These are phyloP conservation scores for Reinhardtius hippoglossoides DNA, from an alignment of 2,113 vertebrate species.

Conservation along the genomic window DNA sequence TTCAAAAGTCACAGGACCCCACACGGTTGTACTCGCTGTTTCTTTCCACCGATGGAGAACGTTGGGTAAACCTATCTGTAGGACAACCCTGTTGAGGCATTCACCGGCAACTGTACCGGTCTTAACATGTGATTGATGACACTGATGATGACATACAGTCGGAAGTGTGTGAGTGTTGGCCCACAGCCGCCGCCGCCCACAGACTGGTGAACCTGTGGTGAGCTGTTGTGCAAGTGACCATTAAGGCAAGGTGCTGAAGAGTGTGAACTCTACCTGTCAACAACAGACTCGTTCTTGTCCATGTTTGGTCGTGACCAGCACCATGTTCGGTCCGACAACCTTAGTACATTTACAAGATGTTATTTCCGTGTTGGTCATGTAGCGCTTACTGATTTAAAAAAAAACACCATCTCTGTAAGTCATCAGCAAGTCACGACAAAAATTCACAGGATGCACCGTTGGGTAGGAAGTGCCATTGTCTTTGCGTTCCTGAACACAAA, in stretches of 20 bases:
- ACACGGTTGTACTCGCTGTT: neutral
- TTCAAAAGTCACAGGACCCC: slow-evolving; percentile 13
- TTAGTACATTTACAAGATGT: neutral
- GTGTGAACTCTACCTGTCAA: slow-evolving; percentile 24
- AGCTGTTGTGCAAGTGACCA: slow-evolving; percentile 2
- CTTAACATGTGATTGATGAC: slow-evolving; percentile 25
- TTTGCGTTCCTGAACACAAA: slow-evolving; percentile 29
- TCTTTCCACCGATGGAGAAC: slow-evolving; percentile 24
- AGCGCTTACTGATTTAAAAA: neutral
- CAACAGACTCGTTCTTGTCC: neutral
- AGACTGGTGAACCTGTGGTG: neutral
- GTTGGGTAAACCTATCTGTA: slow-evolving; percentile 26
- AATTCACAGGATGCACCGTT: slow-evolving; percentile 1
- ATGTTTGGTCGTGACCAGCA: slow-evolving; percentile 7
- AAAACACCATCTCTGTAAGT: neutral
- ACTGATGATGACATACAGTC: slow-evolving; percentile 23
- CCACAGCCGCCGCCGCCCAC: slow-evolving; percentile 19
- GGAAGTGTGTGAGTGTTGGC: slow-evolving; percentile 32
- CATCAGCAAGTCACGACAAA: neutral
- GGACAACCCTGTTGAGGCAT: slow-evolving; percentile 8
- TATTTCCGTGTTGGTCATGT: no score
- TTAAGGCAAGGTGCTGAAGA: neutral
- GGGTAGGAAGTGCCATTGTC: slow-evolving; percentile 40
- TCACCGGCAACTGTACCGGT: slow-evolving; percentile 33
- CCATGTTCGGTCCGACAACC: no score